Evolutionary conservation across 2,113 vertebrate genomes (phyloP).

Genomic region (Hemichromis elongatus): DNA sequence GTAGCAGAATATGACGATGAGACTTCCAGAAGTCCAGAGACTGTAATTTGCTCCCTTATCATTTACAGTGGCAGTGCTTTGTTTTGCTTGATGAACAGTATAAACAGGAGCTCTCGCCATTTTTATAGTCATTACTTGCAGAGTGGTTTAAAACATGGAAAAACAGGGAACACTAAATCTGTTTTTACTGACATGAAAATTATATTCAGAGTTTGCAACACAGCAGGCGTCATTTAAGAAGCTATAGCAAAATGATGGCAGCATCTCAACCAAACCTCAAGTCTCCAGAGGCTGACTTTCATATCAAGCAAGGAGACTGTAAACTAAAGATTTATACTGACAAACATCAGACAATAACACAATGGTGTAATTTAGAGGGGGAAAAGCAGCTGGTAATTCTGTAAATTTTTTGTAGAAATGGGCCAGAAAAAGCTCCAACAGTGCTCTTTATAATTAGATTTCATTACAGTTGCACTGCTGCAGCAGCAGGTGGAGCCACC

Average conservation of each 20-base stretch:
- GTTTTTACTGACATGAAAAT: not conserved
- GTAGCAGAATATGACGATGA: not conserved
- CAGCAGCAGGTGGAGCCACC: conserved; percentile 48
- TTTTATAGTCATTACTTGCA: not conserved
- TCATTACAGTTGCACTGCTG: not conserved
- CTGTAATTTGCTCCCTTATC: not conserved
- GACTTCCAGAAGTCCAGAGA: not conserved
- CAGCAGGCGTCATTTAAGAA: not conserved
- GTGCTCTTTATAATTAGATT: not conserved
- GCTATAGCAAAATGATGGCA: not conserved
- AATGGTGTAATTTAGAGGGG: not conserved
- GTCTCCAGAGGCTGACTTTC: not conserved
- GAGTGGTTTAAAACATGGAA: not conserved
- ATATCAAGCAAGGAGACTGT: not conserved
- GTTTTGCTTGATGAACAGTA: not conserved
- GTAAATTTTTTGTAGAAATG: not conserved
- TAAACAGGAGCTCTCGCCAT: not conserved
- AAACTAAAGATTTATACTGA: not conserved
- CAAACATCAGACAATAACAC: not conserved
- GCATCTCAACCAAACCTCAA: not conserved
- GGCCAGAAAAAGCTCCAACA: not conserved
- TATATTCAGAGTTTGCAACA: not conserved
- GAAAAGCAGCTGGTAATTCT: not conserved
- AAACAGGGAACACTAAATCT: not conserved
- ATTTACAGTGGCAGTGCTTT: not conserved